Conservation (phyloP, 2,888 invertebrate species). For the Limnephilus marmoratus region DNA sequence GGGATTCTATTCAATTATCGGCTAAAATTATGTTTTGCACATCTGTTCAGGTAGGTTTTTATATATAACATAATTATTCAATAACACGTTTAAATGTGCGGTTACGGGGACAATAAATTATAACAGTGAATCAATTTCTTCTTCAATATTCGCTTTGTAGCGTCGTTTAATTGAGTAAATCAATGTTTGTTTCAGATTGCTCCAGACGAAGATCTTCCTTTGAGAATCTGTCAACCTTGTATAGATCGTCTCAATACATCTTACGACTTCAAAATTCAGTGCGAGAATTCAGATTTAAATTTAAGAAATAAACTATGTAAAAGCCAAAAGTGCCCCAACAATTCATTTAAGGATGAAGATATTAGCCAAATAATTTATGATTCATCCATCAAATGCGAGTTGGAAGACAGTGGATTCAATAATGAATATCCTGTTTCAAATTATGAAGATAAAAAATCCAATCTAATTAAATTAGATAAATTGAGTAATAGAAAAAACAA, state of each 20-base stretch:
- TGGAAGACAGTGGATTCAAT: conserved; percentile 42
- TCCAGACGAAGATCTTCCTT: conserved; percentile 62
- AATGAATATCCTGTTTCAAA: neutral
- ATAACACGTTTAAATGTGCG: no score
- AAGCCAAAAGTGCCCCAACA: neutral
- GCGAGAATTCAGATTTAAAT: conserved; percentile 62
- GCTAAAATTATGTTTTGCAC: conserved; percentile 63
- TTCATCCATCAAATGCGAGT: conserved; percentile 19
- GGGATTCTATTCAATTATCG: conserved; percentile 53
- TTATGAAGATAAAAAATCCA: neutral
- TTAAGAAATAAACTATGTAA: conserved; percentile 47
- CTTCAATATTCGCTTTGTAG: no score
- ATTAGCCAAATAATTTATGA: neutral
- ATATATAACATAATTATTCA: no score
- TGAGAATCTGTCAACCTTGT: conserved; percentile 61
- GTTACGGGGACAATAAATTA: no score
- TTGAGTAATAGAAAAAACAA: conserved; percentile 7
- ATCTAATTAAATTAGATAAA: neutral
- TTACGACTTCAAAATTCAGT: conserved; percentile 64
- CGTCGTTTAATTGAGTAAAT: neutral
- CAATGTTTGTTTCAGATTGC: conserved; percentile 59
- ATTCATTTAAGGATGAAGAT: neutral
- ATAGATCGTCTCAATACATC: conserved; percentile 58
- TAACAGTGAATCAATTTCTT: neutral
- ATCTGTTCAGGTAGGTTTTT: conserved; percentile 57